Conservation (phyloP, 2,888 invertebrate species). For the Piscicola geometra region DNA sequence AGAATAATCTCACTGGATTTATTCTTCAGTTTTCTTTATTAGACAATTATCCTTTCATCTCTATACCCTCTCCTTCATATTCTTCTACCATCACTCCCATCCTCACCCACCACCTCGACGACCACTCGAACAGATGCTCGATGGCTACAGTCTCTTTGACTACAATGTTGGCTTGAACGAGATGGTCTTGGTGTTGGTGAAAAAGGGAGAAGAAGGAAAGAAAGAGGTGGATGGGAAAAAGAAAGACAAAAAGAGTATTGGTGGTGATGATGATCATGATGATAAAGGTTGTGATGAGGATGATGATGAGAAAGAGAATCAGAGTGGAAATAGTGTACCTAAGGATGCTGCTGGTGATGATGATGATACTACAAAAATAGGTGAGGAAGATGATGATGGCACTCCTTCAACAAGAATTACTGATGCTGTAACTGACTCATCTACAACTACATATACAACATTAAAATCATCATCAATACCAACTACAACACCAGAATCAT, state of each 20-base stretch:
- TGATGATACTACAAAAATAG: slow-evolving; percentile 6
- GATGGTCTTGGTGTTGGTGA: slow-evolving; percentile 41
- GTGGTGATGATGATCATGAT: slow-evolving; percentile 33
- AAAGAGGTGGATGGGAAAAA: neutral
- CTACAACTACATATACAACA: too few relatives aligned
- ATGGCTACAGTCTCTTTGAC: slow-evolving; percentile 70
- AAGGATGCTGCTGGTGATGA: too few relatives aligned
- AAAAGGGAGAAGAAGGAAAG: neutral
- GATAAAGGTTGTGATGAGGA: too few relatives aligned
- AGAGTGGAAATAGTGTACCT: slow-evolving; percentile 46
- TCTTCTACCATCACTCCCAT: neutral
- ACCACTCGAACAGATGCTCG: slow-evolving; percentile 62
- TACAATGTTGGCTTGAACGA: slow-evolving; percentile 64
- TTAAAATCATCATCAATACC: too few relatives aligned
- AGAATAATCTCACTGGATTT: neutral
- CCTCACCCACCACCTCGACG: too few relatives aligned
- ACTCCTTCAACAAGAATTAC: neutral
- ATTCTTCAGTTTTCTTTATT: neutral
- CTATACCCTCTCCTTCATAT: neutral
- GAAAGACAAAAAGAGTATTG: neutral
- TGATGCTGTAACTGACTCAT: neutral
- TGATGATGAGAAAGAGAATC: slow-evolving; percentile 52
- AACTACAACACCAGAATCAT: too few relatives aligned
- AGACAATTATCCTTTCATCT: neutral
- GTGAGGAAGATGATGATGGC: neutral